Evolutionary conservation across 2,888 invertebrate species (phyloP).

Genomic region (Chelonus formosanus): DNA sequence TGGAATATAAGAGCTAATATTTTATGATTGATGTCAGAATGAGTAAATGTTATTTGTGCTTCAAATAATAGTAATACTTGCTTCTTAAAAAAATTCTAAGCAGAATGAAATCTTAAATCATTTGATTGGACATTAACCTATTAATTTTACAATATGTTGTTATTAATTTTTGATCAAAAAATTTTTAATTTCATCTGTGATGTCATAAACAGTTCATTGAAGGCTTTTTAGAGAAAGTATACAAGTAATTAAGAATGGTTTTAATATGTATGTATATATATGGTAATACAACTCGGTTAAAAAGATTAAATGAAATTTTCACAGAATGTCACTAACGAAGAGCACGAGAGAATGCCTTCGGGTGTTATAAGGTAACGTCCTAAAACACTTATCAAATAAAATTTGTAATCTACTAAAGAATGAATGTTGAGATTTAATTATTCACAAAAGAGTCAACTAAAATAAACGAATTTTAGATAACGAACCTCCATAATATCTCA

Average conservation of each 20-base stretch:
- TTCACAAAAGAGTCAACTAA: slow-evolving; percentile 4
- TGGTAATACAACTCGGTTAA: slow-evolving; percentile 12
- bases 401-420: background rate
- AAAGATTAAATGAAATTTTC: slow-evolving; percentile 22
- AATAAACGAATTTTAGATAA: slow-evolving; percentile 13
- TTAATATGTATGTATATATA: slow-evolving; percentile 9
- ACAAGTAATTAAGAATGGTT: slow-evolving; percentile 12
- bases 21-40: slow-evolving; percentile 6
- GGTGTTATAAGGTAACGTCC: background rate
- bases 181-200: background rate
- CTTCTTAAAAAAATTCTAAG: too few species aligned
- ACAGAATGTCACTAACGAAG: slow-evolving; percentile 17
- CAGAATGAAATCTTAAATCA: too few species aligned
- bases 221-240: slow-evolving; percentile 17
- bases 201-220: background rate
- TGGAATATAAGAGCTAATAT: slow-evolving; percentile 8
- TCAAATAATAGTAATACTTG: background rate
- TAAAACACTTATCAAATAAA: too few species aligned
- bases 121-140: too few species aligned
- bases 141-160: too few species aligned
- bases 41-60: slow-evolving; percentile 4
- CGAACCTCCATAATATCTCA: slow-evolving; percentile 2
- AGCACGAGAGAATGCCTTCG: background rate
- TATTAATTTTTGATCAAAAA: background rate
- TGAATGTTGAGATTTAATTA: background rate